Percentiles rank a stretch among this genome's conserved stretches.
phyloP scores from a whole-genome alignment of 53 echinoderm and acorn worm species.

The Antedon mediterranea region DNA sequence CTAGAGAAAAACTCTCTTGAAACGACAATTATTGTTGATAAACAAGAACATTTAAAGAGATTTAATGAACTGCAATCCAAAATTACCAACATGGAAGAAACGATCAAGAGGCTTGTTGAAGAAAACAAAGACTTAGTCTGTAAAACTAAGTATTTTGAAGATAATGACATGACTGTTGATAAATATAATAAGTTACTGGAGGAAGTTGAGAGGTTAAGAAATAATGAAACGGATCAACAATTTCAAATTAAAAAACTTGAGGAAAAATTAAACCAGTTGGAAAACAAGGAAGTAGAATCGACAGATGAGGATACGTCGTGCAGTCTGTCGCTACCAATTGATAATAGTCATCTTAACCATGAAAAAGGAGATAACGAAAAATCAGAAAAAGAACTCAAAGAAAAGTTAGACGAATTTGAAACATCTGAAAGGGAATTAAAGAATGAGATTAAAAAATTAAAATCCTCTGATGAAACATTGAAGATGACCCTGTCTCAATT shows the following conservation, averaged over 20 bases:
- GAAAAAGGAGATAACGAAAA: constrained; percentile 18
- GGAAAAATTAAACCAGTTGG: background rate
- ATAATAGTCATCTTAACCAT: background rate
- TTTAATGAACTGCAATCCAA: constrained; percentile 2
- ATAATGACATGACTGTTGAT: background rate
- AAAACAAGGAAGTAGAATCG: background rate
- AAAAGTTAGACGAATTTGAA: constrained; percentile 51
- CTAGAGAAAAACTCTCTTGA: constrained; percentile 13
- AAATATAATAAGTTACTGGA: background rate
- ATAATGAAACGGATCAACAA: constrained; percentile 9
- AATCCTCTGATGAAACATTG: background rate
- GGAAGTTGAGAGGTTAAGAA: background rate
- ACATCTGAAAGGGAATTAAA: constrained; percentile 34
- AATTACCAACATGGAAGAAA: constrained; percentile 14
- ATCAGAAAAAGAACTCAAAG: background rate
- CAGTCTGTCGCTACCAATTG: background rate
- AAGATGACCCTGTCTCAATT: background rate
- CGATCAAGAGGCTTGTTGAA: constrained; percentile 3
- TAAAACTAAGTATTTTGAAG: constrained; percentile 1
- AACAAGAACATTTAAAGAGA: background rate
- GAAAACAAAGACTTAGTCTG: constrained; percentile 7
- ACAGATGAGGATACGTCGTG: background rate
- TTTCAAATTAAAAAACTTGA: constrained; percentile 11
- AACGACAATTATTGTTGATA: constrained; percentile 19
- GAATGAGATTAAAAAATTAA: background rate